Percentiles rank a stretch among this genome's conserved stretches.
phyloP scores from a whole-genome alignment of 1,140 invertebrate species.

The Cotesia vestalis region DNA sequence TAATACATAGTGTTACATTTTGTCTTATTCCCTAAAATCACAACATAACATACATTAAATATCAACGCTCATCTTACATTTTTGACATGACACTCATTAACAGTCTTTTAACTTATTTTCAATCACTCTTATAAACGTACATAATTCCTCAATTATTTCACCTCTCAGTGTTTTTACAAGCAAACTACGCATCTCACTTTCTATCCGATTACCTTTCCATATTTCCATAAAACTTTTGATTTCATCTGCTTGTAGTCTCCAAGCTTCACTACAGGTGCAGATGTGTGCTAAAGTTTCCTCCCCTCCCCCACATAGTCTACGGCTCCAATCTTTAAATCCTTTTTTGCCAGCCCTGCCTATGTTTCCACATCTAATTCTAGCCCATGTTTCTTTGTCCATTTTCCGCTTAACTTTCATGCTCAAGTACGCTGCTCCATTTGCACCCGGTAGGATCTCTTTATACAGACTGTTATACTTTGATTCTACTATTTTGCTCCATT shows the following conservation, averaged over 20 bases:
- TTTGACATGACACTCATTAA: too few relatives aligned
- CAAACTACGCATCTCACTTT: not conserved
- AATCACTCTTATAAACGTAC: not conserved
- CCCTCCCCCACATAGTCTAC: conserved; percentile 4
- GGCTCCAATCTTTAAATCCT: not conserved
- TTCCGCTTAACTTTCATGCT: not conserved
- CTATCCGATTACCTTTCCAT: not conserved
- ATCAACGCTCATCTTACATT: too few relatives aligned
- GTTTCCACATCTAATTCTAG: conserved; percentile 21
- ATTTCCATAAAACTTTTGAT: not conserved
- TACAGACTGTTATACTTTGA: conserved; percentile 25
- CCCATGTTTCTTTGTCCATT: conserved; percentile 3
- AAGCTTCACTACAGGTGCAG: not conserved
- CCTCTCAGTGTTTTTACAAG: not conserved
- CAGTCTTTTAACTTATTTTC: not conserved
- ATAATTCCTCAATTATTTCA: not conserved
- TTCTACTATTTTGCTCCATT: conserved; percentile 31
- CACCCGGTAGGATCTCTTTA: conserved; percentile 1
- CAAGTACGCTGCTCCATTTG: conserved; percentile 2
- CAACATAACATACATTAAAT: too few relatives aligned
- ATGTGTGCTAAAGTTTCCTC: conserved; percentile 12
- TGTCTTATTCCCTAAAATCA: too few relatives aligned
- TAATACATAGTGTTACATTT: too few relatives aligned
- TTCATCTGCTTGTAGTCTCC: not conserved
- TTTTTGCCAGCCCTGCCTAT: not conserved